Conservation (phyloP, 1,140 invertebrate genomes). For the Galleria mellonella region DNA sequence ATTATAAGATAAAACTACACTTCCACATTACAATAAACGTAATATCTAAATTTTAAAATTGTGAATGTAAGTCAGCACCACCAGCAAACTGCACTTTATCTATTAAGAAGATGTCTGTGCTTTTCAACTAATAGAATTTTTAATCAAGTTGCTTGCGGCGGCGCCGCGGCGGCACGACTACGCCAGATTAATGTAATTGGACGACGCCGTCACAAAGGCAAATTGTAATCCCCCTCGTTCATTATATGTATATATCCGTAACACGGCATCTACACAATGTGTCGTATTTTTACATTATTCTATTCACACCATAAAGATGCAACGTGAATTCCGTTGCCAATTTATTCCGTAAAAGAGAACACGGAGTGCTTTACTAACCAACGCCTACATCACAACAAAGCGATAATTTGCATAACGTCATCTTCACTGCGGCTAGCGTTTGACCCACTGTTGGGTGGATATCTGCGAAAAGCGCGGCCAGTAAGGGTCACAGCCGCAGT, state of each 20-base stretch:
- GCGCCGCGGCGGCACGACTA: slow-evolving; percentile 46
- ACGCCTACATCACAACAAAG: slow-evolving; percentile 30
- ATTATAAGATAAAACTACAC: too few relatives aligned
- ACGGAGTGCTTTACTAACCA: slow-evolving; percentile 31
- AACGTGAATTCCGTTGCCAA: slow-evolving; percentile 8
- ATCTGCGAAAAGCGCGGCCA: slow-evolving; percentile 34
- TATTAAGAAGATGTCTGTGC: slow-evolving; percentile 60
- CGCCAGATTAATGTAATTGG: slow-evolving; percentile 71
- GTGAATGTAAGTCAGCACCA: slow-evolving; percentile 22
- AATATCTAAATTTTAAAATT: background rate
- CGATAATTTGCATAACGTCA: slow-evolving; percentile 34
- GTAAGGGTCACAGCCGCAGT: slow-evolving; percentile 36
- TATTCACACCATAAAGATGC: slow-evolving; percentile 5
- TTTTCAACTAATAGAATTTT: slow-evolving; percentile 72
- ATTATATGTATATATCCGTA: slow-evolving; percentile 56
- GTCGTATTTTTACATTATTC: slow-evolving; percentile 43
- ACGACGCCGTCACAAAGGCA: slow-evolving; percentile 69
- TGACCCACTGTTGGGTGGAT: slow-evolving; percentile 35
- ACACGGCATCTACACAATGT: slow-evolving; percentile 48
- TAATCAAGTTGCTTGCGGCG: slow-evolving; percentile 66
- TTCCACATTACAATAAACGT: too few relatives aligned
- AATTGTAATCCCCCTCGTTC: slow-evolving; percentile 69
- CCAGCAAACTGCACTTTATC: slow-evolving; percentile 50
- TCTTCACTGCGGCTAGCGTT: slow-evolving; percentile 34
- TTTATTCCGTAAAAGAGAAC: slow-evolving; percentile 25